Evolutionary conservation across 2,888 invertebrate genomes (phyloP).

Genomic region (Thumatha senex): DNA sequence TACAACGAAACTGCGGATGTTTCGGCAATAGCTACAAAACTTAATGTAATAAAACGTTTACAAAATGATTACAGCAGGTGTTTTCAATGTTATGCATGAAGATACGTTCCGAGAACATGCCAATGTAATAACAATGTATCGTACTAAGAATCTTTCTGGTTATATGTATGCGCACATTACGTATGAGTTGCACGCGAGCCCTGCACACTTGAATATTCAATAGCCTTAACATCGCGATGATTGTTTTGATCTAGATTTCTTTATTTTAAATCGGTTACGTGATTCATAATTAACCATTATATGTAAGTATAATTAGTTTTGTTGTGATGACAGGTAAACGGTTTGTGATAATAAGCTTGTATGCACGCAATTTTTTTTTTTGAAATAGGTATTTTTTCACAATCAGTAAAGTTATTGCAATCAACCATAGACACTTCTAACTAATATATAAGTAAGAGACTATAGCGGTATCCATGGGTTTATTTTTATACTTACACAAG

Average conservation of each 20-base stretch:
- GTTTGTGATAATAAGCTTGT: not conserved
- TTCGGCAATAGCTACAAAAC: too few relatives aligned
- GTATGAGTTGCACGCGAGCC: slow-evolving; percentile 28
- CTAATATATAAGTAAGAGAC: too few relatives aligned
- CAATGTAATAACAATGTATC: slow-evolving; percentile 11
- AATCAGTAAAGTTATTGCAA: too few relatives aligned
- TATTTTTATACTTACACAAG: too few relatives aligned
- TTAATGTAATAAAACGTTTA: not conserved
- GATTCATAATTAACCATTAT: not conserved
- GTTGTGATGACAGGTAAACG: not conserved
- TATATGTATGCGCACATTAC: slow-evolving; percentile 14
- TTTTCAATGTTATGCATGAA: not conserved
- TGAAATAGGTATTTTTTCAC: not conserved
- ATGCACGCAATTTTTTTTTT: not conserved
- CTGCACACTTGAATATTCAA: slow-evolving; percentile 31
- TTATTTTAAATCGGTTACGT: slow-evolving; percentile 11
- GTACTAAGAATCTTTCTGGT: slow-evolving; percentile 18
- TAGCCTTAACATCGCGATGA: slow-evolving; percentile 14
- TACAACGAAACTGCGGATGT: not conserved
- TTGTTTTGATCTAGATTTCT: slow-evolving; percentile 17
- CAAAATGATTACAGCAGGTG: slow-evolving; percentile 1
- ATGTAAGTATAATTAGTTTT: not conserved
- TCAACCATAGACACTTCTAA: too few relatives aligned
- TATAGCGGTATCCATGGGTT: too few relatives aligned
- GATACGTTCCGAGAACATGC: slow-evolving; percentile 7